Evolutionary conservation across 2,113 vertebrate species (phyloP).

Genomic region (Andinoacara biseriatus): DNA sequence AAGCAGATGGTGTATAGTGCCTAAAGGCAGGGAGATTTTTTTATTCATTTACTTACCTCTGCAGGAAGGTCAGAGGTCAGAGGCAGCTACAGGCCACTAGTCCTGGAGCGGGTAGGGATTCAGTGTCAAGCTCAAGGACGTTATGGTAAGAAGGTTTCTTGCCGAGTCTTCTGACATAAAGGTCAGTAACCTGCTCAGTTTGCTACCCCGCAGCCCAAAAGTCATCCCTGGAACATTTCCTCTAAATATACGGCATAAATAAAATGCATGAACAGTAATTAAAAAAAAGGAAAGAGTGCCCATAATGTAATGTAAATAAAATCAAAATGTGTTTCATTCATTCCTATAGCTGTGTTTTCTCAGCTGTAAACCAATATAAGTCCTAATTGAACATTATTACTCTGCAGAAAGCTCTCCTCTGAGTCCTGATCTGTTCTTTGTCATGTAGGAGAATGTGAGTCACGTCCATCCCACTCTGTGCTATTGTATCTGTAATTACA

Average conservation of each 20-base stretch:
- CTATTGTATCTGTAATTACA: constrained; percentile 37
- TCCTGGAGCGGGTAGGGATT: constrained; percentile 34
- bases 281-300: background rate
- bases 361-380: background rate
- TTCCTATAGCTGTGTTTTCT: background rate
- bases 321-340: background rate
- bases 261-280: background rate
- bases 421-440: background rate
- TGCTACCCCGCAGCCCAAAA: background rate
- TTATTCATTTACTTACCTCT: constrained; percentile 24
- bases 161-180: background rate
- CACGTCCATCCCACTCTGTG: constrained; percentile 12
- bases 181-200: constrained; percentile 10
- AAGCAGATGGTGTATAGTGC: constrained; percentile 9
- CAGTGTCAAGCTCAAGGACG: constrained; percentile 35
- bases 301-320: background rate
- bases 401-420: constrained; percentile 2
- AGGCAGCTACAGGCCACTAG: constrained; percentile 33
- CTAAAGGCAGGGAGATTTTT: constrained; percentile 19
- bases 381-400: constrained; percentile 4
- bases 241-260: background rate
- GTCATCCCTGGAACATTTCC: constrained; percentile 7
- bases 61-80: constrained; percentile 39
- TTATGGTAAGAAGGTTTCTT: constrained; percentile 6
- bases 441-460: constrained; percentile 12